Base-by-base conservation (phyloP, 2,113 vertebrate species). In the Phycodurus eques region DNA sequence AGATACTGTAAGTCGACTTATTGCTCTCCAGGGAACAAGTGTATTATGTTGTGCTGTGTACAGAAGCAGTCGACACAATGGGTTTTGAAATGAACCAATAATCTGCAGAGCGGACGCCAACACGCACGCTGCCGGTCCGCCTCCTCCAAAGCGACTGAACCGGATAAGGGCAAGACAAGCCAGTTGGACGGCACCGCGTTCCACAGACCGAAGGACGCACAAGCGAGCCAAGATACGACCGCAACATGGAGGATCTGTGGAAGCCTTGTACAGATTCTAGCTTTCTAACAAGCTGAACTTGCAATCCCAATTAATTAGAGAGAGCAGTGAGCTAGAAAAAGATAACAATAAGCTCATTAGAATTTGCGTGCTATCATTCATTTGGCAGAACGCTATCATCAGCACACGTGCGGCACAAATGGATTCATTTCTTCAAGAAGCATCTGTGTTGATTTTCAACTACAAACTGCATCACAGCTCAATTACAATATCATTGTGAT, bases 321-420 rank as follows among this genome's bases (percentile, higher is more conserved):
- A 78, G 68, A 76, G 22, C 27, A 6, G 63, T 62, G 67, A 64
- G 68, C 46, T 70, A 15, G 35, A 69, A 35, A 42, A 75, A 77
- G 39, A 70, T 68, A 71, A 77, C 66, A 80, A 72, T 64, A 43
- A 49, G 61, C 72, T 85, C 57, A 83, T 87, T 83, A 70, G n/a
- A 63, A 47, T 62, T 35, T 57, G 62, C 31, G 67, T 53, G 69
- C 68, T 49, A 73, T 68, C 73, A 87, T 70, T 85, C 84, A 81
- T 87, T 83, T 83, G 65, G 67, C 61, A 66, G 71, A 73, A 5
- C 5, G 49, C 46, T 31, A 73, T 72, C 46, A 80, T 85, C 56
- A 72, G 81, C 81, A 83, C 67, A 67, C 42, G 71, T 17, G 17
- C 10, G 47, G 67, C 19, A 22, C 39, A 74, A 61, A 74, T 72